Evolutionary conservation across 1,140 invertebrate species (phyloP), one percentile per base, ranked within the genome.

Genomic region (Condylostylus longicornis): DNA sequence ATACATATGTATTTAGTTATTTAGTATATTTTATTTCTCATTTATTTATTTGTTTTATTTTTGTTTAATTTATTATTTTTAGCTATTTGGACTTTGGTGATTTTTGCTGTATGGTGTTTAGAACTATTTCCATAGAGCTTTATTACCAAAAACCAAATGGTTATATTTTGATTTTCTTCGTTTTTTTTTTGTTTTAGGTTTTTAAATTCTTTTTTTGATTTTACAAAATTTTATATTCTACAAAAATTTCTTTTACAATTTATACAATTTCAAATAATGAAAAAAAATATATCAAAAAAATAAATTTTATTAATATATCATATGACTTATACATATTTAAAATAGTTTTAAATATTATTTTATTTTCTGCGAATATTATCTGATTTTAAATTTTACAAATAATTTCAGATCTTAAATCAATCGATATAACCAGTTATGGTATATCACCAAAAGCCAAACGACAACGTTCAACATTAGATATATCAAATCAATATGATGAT

Each of bases 81-180:
- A 48, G 47, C 53, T 60, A 60, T 59, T 57, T 54, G 49, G 3
- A 59, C 56, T 59, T 60, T 60, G 56, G 57, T 59, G 54, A 57
- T 59, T 59, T 60, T 57, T 58, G 57, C 57, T 60, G 54, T 60
- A 59, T 60, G 57, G 51, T 55, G 33, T 41, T 13, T 19, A 9
- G 13, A 17, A 34, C 23, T 23, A 45, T 29, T 40, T 55, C 55
- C 57, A 60, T 59, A 59, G 53, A 58, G 56, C 56, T 60, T 60
- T 49, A 55, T 56, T 48, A 59, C 56, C 57, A 59, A 60, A 60
- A 55, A 54, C 54, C 56, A 54, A 57, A 60, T 60, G 56, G 52
- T 55, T 50, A 5, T 15, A n/a, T n/a, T 49, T 54, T 54, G 54
- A 53, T 40, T 46, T 49, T 39, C 29, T 18, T 42, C 38, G 47